These are phyloP conservation scores for Spheniscus mendiculus DNA, from an alignment of 2,113 vertebrate species.

Conservation along the genomic window DNA sequence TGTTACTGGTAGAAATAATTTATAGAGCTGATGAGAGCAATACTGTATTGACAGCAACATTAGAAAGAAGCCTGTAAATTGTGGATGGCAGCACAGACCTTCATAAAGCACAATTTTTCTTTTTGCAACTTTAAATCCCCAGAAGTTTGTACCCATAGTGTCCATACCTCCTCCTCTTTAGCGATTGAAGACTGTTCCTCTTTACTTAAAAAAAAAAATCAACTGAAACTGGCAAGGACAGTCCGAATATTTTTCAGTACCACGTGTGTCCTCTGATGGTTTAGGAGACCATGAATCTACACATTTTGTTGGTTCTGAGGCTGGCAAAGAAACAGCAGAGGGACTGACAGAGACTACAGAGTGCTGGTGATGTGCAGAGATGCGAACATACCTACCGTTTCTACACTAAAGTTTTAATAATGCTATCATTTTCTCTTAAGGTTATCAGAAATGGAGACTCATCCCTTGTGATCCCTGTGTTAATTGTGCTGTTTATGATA, in stretches of 20 bases:
- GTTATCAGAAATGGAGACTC: not conserved
- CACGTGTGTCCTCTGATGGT: fast-evolving
- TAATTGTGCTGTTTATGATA: conserved; percentile 47
- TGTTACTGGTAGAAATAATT: not conserved
- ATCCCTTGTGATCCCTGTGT: not conserved
- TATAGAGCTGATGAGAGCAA: not conserved
- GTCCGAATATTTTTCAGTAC: not conserved
- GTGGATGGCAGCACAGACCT: not conserved
- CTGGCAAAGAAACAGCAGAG: not conserved
- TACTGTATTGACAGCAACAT: not conserved
- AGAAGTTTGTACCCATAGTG: not conserved
- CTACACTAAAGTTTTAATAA: conserved; percentile 27
- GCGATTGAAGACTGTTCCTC: not conserved
- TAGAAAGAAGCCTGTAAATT: not conserved
- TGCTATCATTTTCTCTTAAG: conserved; percentile 31
- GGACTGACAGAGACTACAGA: not conserved
- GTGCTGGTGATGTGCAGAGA: not conserved
- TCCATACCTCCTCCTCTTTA: not conserved
- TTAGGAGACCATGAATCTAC: not conserved
- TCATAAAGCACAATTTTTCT: not conserved
- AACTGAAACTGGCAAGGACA: not conserved
- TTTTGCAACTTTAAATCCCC: not conserved
- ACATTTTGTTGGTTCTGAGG: not conserved
- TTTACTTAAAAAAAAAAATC: not conserved
- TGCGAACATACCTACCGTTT: not conserved